phyloP scores from a whole-genome alignment of 2,113 vertebrate genomes.

The Sminthopsis crassicaudata region DNA sequence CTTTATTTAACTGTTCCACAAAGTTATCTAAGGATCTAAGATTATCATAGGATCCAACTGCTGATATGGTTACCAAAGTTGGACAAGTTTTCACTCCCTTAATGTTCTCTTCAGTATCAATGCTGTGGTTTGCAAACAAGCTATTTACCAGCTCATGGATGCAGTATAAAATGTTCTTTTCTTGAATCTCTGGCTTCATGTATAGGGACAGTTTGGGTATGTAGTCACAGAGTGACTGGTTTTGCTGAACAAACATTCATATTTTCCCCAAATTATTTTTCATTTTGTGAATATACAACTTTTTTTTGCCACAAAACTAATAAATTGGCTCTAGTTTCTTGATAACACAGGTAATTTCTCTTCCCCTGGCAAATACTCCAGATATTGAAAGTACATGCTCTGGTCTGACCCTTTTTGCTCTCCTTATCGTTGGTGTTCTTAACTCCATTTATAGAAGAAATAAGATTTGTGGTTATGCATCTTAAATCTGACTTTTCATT shows the following conservation, averaged over 20 bases:
- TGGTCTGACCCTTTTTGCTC: conserved; percentile 90
- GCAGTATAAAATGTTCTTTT: conserved; percentile 88
- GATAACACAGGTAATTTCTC: conserved; percentile 91
- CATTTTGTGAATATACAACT: conserved; percentile 87
- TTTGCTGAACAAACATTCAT: conserved; percentile 82
- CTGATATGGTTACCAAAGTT: conserved; percentile 67
- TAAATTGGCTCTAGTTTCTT: conserved; percentile 93
- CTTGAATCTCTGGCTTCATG: conserved; percentile 96
- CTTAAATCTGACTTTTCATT: conserved; percentile 83
- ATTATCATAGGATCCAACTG: neutral
- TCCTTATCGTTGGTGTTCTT: conserved; percentile 85
- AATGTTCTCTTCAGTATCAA: conserved; percentile 94
- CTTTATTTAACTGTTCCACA: neutral
- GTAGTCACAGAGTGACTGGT: conserved; percentile 91
- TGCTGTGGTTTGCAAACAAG: conserved; percentile 89
- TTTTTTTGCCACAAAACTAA: conserved; percentile 95
- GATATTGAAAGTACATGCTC: conserved; percentile 89
- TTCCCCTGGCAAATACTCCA: conserved; percentile 95
- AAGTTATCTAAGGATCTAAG: neutral
- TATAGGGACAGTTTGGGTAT: conserved; percentile 93
- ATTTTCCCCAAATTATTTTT: conserved; percentile 90
- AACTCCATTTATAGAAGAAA: conserved; percentile 82
- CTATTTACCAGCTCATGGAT: conserved; percentile 92
- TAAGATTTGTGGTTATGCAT: conserved; percentile 84
- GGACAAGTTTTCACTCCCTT: conserved; percentile 89